phyloP scores from a whole-genome alignment of 2,113 vertebrate species.

The Vulpes ferrilata region DNA sequence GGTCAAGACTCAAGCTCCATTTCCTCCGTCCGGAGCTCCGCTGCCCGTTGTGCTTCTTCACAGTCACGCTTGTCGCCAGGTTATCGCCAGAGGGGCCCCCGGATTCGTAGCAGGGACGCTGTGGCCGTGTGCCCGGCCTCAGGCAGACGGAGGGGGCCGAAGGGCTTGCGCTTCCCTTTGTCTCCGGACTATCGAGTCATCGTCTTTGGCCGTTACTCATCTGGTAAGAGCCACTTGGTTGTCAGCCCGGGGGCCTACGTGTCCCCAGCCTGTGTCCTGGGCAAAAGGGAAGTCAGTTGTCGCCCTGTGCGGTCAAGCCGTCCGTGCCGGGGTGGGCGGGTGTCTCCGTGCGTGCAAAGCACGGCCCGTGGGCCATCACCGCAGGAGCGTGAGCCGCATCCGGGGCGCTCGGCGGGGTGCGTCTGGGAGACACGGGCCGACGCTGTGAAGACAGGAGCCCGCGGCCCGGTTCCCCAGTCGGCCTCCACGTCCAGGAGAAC shows the following conservation, averaged over 20 bases:
- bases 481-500: neutral
- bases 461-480: neutral
- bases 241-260: constrained; percentile 21
- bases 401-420: no score
- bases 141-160: neutral
- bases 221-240: constrained; percentile 23
- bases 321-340: constrained; percentile 24
- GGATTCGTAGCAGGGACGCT: neutral
- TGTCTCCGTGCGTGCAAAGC: neutral
- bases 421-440: constrained; percentile 38
- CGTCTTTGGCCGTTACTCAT: neutral
- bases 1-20: no score
- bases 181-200: neutral
- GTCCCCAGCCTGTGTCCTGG: neutral
- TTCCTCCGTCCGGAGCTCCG: fast-evolving
- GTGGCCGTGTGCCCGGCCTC: neutral
- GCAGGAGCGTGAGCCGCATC: constrained; percentile 34
- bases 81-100: neutral
- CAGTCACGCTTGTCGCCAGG: neutral
- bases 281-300: constrained; percentile 54
- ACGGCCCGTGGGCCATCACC: constrained; percentile 64
- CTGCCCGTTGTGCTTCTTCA: neutral
- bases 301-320: constrained; percentile 41
- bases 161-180: neutral
- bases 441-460: constrained; percentile 15